Conservation (phyloP, 1,140 invertebrate genomes). For the Procambarus clarkii region DNA sequence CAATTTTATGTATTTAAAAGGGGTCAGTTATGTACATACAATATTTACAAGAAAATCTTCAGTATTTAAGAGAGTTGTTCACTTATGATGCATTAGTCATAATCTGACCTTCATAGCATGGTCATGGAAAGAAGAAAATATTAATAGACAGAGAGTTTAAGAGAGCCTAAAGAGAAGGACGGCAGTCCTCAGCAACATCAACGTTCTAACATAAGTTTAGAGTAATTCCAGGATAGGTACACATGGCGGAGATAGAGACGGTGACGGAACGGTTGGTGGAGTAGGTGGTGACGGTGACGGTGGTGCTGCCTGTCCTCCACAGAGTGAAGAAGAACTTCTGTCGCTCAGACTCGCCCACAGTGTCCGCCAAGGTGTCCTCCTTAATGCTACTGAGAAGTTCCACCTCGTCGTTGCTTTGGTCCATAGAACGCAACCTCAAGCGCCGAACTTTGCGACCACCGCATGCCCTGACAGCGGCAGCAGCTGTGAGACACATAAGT, state of each 20-base stretch:
- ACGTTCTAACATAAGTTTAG: slow-evolving; percentile 6
- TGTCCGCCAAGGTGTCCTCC: not conserved
- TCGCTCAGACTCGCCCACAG: not conserved
- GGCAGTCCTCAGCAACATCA: too few relatives aligned
- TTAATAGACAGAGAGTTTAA: too few relatives aligned
- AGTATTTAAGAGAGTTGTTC: too few relatives aligned
- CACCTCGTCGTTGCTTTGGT: not conserved
- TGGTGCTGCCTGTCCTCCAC: slow-evolving; percentile 40
- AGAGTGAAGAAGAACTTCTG: slow-evolving; percentile 30
- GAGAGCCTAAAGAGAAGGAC: too few relatives aligned
- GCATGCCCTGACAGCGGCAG: not conserved
- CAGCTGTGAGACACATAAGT: not conserved
- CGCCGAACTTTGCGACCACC: slow-evolving; percentile 1
- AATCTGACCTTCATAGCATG: too few relatives aligned
- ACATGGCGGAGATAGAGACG: slow-evolving; percentile 16
- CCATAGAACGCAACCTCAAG: not conserved
- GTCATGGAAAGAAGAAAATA: too few relatives aligned
- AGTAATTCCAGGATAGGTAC: slow-evolving; percentile 8
- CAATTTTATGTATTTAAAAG: not conserved
- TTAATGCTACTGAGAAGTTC: not conserved
- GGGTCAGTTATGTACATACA: slow-evolving; percentile 8
- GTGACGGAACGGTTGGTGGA: slow-evolving; percentile 58
- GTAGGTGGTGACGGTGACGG: slow-evolving; percentile 55
- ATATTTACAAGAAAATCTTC: not conserved
- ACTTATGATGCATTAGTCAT: too few relatives aligned